A percentile compares a stretch with the other conserved stretches of the same genome.
phyloP scores from a whole-genome alignment of 64 coral and sea anemone species.

The Trachythela sp. region DNA sequence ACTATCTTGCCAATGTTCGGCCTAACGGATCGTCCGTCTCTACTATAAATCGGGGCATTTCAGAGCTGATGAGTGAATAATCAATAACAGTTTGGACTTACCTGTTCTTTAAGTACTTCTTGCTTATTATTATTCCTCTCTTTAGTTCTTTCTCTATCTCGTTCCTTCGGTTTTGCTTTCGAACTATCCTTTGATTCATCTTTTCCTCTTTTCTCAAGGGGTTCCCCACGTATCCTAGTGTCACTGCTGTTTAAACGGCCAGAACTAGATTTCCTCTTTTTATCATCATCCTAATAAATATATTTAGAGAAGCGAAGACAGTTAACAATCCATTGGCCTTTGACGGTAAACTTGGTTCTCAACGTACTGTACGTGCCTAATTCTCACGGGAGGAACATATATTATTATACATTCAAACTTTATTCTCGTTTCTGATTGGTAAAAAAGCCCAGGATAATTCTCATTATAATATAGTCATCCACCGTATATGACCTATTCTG shows the following conservation, averaged over 20 bases:
- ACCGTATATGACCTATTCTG: too few species aligned
- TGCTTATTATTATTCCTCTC: constrained; percentile 54
- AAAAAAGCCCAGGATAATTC: too few species aligned
- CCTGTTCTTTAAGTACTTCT: constrained; percentile 35
- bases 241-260: background rate
- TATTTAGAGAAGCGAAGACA: background rate
- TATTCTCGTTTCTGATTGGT: too few species aligned
- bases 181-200: background rate
- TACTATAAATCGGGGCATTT: too few species aligned
- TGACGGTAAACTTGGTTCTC: too few species aligned
- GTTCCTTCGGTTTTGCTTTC: background rate
- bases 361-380: too few species aligned
- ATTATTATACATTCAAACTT: too few species aligned
- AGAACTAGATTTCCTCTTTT: background rate
- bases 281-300: background rate
- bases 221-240: background rate
- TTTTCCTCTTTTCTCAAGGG: background rate
- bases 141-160: constrained; percentile 70
- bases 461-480: too few species aligned
- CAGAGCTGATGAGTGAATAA: too few species aligned
- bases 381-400: too few species aligned
- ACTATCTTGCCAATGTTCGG: too few species aligned
- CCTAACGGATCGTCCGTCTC: too few species aligned
- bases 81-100: background rate
- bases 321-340: background rate